Evolutionary conservation across 1,140 invertebrate species (phyloP).

Genomic region (Wasmannia auropunctata): DNA sequence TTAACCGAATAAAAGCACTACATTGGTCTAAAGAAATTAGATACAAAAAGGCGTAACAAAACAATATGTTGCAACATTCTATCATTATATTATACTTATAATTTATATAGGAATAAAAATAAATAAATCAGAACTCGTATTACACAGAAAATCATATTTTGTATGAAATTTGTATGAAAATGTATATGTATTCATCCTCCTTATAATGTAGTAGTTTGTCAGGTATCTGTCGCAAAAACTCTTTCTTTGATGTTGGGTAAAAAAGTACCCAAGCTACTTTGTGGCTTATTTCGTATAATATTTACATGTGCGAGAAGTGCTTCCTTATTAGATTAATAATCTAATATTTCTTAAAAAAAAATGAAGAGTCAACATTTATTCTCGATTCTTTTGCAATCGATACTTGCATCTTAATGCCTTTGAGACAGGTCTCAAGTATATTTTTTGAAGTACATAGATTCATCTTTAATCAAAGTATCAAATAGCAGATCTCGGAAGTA

Average conservation of each 20-base stretch:
- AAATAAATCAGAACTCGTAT: not conserved
- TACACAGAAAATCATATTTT: not conserved
- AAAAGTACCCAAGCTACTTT: not conserved
- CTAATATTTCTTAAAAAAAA: not conserved
- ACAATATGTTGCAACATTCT: not conserved
- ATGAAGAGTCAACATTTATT: not conserved
- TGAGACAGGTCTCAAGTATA: not conserved
- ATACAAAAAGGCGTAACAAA: not conserved
- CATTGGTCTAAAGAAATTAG: conserved; percentile 6
- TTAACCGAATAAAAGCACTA: not conserved
- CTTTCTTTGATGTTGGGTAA: not conserved
- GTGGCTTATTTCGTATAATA: not conserved
- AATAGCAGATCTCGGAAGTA: not conserved
- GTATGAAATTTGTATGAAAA: not conserved
- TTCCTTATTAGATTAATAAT: no score
- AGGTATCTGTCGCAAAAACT: not conserved
- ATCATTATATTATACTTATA: not conserved
- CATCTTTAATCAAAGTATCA: not conserved
- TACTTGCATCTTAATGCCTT: not conserved
- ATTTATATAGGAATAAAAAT: not conserved
- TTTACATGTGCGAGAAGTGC: not conserved
- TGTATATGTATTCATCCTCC: no score
- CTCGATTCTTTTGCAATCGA: not conserved
- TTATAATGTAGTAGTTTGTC: not conserved
- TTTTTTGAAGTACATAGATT: not conserved